Conservation (phyloP, 2,113 vertebrate species). For the Calidris pygmaea region DNA sequence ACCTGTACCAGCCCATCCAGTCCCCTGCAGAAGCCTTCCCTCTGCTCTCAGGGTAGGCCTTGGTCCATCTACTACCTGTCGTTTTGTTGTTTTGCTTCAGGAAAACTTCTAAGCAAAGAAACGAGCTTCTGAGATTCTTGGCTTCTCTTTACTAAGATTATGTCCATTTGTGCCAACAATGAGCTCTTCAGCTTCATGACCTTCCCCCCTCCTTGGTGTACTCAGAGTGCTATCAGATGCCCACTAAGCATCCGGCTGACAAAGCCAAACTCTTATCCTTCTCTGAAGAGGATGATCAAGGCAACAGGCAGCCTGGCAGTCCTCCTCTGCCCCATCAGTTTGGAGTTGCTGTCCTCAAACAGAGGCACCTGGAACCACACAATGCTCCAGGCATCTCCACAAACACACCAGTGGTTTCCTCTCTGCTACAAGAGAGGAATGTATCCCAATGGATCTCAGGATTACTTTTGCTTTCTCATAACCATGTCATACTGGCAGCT, state of each 20-base stretch:
- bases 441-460: background rate
- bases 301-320: background rate
- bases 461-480: background rate
- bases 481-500: background rate
- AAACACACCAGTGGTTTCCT: background rate
- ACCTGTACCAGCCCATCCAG: background rate
- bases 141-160: background rate
- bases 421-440: background rate
- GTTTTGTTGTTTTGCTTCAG: background rate
- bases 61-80: background rate
- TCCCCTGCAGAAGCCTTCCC: background rate
- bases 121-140: background rate
- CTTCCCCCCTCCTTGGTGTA: background rate
- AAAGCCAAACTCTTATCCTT: background rate
- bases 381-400: background rate
- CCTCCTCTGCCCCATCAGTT: background rate
- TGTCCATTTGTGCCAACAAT: background rate
- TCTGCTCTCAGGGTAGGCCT: background rate
- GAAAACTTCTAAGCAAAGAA: background rate
- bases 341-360: fast-evolving
- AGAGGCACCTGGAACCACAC: background rate
- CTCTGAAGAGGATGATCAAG: background rate
- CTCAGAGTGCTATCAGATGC: background rate
- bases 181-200: background rate
- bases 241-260: background rate